A percentile compares a stretch with the other conserved stretches of the same genome.
Evolutionary conservation across 2,888 invertebrate species (phyloP).

Genomic region (Danaus chrysippus): DNA sequence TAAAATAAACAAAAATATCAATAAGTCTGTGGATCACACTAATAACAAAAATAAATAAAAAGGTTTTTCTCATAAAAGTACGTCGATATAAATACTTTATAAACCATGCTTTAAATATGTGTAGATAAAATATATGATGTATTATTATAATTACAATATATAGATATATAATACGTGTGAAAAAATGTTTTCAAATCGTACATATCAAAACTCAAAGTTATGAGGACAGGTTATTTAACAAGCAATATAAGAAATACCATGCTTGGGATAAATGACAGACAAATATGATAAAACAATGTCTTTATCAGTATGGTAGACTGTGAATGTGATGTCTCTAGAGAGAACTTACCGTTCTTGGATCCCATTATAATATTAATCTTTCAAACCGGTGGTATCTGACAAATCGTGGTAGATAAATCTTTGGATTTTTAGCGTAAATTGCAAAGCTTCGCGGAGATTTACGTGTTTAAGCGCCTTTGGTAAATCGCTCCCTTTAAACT

Average conservation of each 20-base stretch:
- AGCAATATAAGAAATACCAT: constrained; percentile 33
- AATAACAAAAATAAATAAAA: constrained; percentile 15
- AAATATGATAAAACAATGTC: background rate
- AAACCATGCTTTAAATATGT: constrained; percentile 27
- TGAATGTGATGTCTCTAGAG: constrained; percentile 12
- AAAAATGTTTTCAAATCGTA: constrained; percentile 16
- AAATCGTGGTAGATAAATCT: constrained; percentile 35
- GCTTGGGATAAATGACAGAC: constrained; percentile 21
- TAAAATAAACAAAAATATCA: constrained; percentile 1
- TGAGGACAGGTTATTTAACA: constrained; percentile 20
- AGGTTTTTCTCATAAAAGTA: constrained; percentile 16
- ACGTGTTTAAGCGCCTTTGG: constrained; percentile 50
- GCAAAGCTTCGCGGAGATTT: constrained; percentile 61
- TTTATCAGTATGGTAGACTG: background rate
- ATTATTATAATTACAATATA: constrained; percentile 24
- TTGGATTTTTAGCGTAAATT: constrained; percentile 47
- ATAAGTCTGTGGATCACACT: constrained; percentile 15
- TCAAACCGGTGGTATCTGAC: constrained; percentile 31
- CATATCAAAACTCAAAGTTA: constrained; percentile 3
- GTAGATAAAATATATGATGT: constrained; percentile 15
- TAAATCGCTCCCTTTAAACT: constrained; percentile 56
- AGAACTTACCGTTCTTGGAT: constrained; percentile 35
- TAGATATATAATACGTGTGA: constrained; percentile 24
- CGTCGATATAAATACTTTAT: constrained; percentile 25
- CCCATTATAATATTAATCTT: constrained; percentile 25